Conservation (phyloP, 2,797 vertebrate genomes). For the Takifugu ocellatus region DNA sequence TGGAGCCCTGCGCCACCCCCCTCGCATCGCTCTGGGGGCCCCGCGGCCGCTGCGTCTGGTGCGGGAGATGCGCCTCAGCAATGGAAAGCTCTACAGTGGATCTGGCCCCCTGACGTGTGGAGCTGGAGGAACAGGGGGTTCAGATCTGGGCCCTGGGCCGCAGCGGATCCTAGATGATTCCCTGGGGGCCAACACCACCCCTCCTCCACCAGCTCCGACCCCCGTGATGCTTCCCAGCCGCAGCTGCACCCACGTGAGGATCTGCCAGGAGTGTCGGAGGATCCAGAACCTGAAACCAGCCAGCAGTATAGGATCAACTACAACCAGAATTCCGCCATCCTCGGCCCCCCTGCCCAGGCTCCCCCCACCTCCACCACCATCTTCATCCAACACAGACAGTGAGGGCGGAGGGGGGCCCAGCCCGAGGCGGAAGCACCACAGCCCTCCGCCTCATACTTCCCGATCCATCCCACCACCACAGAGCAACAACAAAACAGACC, state of each 20-base stretch:
- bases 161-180: constrained; percentile 80
- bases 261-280: constrained; percentile 91
- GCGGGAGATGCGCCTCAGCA: constrained; percentile 90
- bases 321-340: constrained; percentile 69
- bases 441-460: constrained; percentile 54
- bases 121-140: constrained; percentile 51
- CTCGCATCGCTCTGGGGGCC: constrained; percentile 81
- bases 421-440: constrained; percentile 76
- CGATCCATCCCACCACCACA: constrained; percentile 66
- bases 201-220: constrained; percentile 67
- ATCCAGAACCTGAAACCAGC: constrained; percentile 84
- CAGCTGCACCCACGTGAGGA: constrained; percentile 86
- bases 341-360: constrained; percentile 68
- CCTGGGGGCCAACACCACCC: constrained; percentile 68
- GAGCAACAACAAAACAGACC: constrained; percentile 73
- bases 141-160: constrained; percentile 77
- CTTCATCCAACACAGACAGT: constrained; percentile 78
- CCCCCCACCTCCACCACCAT: constrained; percentile 72
- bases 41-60: constrained; percentile 81
- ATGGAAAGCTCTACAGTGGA: constrained; percentile 89
- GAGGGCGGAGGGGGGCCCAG: constrained; percentile 76
- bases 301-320: constrained; percentile 51
- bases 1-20: constrained; percentile 71
- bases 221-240: constrained; percentile 67
- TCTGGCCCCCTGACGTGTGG: constrained; percentile 75